Conservation (phyloP, 2,888 invertebrate species). For the Acanthosepion pharaonis region DNA sequence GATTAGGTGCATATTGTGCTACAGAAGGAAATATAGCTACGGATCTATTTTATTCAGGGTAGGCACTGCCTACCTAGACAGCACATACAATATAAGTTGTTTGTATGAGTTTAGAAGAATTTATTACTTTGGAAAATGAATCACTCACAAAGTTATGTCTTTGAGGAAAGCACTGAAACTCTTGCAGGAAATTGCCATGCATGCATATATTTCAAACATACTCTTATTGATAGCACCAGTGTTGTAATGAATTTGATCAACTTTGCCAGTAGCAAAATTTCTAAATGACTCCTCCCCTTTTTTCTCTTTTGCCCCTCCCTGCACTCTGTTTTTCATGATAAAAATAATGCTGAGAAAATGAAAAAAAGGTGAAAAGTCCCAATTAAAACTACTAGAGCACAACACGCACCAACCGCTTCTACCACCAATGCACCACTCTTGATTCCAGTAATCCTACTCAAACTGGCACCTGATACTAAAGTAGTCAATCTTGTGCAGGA, state of each 20-base stretch:
- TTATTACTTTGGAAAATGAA: background rate
- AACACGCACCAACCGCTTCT: background rate
- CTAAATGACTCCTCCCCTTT: background rate
- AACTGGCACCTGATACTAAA: slow-evolving; percentile 22
- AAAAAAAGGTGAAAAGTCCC: slow-evolving; percentile 23
- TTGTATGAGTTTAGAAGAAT: too few species aligned
- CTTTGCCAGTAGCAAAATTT: slow-evolving; percentile 33
- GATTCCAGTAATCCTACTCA: slow-evolving; percentile 33
- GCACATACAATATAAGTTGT: too few species aligned
- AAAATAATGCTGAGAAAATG: background rate
- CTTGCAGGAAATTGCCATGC: background rate
- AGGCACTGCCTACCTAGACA: too few species aligned
- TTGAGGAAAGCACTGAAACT: background rate
- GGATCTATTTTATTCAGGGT: too few species aligned
- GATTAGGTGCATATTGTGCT: too few species aligned
- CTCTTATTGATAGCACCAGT: background rate
- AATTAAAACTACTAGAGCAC: slow-evolving; percentile 6
- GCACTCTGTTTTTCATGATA: background rate
- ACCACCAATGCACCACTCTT: background rate
- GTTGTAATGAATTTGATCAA: background rate
- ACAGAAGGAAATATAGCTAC: too few species aligned
- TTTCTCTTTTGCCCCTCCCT: background rate
- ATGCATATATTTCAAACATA: background rate
- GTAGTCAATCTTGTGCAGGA: slow-evolving; percentile 33
- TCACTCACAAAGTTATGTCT: background rate